Conservation (phyloP, 2,888 invertebrate genomes). For the Drosophila atripex region DNA sequence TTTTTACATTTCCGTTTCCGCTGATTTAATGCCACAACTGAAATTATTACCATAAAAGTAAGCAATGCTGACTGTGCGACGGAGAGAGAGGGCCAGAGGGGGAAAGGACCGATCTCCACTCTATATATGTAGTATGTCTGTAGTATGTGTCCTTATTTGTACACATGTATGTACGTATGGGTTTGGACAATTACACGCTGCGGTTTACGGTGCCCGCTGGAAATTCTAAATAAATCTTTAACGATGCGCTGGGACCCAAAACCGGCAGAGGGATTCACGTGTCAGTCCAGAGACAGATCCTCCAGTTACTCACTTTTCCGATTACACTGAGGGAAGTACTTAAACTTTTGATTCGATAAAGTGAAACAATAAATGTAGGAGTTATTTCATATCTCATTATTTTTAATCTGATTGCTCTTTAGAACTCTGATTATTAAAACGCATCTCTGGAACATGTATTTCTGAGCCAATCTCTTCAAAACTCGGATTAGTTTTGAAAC, state of each 20-base stretch:
- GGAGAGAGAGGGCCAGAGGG: not conserved
- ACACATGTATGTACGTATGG: constrained; percentile 9
- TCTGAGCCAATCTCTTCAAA: too few relatives aligned
- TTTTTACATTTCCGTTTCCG: constrained; percentile 79
- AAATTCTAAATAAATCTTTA: constrained; percentile 73
- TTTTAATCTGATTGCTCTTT: too few relatives aligned
- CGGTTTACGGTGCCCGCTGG: constrained; percentile 56
- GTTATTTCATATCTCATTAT: too few relatives aligned
- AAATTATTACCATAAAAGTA: constrained; percentile 77
- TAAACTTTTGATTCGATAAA: not conserved
- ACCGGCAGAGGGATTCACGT: constrained; percentile 37
- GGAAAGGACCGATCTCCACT: not conserved
- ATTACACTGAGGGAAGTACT: not conserved
- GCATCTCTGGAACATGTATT: too few relatives aligned
- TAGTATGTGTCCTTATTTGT: not conserved
- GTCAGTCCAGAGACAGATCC: constrained; percentile 30
- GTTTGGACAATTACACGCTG: constrained; percentile 64
- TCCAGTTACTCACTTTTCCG: constrained; percentile 9
- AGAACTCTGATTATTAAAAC: too few relatives aligned
- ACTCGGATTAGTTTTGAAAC: not conserved
- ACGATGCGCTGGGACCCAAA: constrained; percentile 62
- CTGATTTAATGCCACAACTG: constrained; percentile 61
- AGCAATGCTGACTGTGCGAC: constrained; percentile 42
- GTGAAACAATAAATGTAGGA: too few relatives aligned
- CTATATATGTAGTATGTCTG: not conserved